A percentile compares a stretch with the other conserved stretches of the same genome.
These are phyloP conservation scores for Blera fallax DNA, from an alignment of 2,888 invertebrate species.

Conservation along the genomic window DNA sequence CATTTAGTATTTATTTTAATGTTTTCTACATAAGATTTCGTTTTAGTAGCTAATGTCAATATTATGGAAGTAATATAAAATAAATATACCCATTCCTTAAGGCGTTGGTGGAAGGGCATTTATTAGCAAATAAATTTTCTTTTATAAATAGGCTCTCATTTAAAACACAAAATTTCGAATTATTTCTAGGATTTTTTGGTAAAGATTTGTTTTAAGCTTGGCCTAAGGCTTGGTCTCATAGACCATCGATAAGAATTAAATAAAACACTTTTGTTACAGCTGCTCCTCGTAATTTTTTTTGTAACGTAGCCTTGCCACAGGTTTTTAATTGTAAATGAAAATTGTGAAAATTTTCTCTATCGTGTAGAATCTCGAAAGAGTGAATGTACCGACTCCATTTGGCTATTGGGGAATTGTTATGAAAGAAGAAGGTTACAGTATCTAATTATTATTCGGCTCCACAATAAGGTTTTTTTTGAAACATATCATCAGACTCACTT, in stretches of 20 bases:
- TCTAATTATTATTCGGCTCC: too few species aligned
- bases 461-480: too few species aligned
- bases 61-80: slow-evolving; percentile 19
- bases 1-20: neutral
- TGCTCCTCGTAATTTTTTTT: neutral
- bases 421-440: too few species aligned
- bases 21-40: neutral
- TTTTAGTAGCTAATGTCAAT: neutral
- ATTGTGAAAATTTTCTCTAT: neutral
- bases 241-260: neutral
- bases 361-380: slow-evolving; percentile 1
- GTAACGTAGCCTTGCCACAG: neutral
- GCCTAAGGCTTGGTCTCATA: slow-evolving; percentile 23
- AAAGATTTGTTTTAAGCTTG: neutral
- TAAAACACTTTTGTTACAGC: neutral
- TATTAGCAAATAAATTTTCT: neutral
- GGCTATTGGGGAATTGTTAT: too few species aligned
- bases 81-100: slow-evolving; percentile 36
- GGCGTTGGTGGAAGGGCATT: slow-evolving; percentile 28
- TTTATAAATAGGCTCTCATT: neutral
- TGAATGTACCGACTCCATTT: too few species aligned
- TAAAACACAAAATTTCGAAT: neutral
- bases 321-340: neutral
- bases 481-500: too few species aligned
- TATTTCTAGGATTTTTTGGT: neutral